These are phyloP conservation scores for Danaus melanippus DNA, from an alignment of 1,140 invertebrate genomes.

Conservation along the genomic window DNA sequence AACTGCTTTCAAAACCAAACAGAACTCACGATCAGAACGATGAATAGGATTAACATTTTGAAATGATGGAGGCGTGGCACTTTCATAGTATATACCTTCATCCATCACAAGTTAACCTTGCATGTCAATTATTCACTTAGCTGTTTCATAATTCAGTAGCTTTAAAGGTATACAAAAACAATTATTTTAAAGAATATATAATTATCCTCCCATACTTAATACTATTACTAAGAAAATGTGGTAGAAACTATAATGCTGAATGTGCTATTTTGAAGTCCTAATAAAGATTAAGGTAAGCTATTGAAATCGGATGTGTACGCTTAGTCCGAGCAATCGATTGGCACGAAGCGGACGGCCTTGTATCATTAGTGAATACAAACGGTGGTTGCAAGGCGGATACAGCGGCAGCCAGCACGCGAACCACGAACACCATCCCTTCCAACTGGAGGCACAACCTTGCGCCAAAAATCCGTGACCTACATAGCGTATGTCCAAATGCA, in stretches of 20 bases:
- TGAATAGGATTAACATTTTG: constrained; percentile 16
- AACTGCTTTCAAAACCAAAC: background rate
- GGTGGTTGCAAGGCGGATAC: constrained; percentile 55
- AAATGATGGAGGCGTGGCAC: constrained; percentile 12
- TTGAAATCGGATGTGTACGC: constrained; percentile 49
- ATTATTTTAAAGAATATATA: too few relatives aligned
- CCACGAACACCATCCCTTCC: constrained; percentile 26
- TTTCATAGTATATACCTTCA: constrained; percentile 10
- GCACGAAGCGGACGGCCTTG: constrained; percentile 46
- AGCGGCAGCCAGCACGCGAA: constrained; percentile 43
- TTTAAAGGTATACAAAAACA: too few relatives aligned
- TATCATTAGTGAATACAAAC: constrained; percentile 54
- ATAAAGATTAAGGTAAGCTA: constrained; percentile 29
- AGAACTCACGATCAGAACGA: constrained; percentile 14
- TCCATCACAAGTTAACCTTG: constrained; percentile 13
- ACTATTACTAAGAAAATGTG: too few relatives aligned
- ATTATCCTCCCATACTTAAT: too few relatives aligned
- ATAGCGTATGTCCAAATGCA: constrained; percentile 59
- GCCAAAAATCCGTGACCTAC: constrained; percentile 65
- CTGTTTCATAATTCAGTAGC: too few relatives aligned
- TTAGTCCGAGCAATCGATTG: constrained; percentile 49
- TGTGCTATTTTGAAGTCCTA: constrained; percentile 8
- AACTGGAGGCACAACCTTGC: constrained; percentile 58
- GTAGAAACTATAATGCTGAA: too few relatives aligned
- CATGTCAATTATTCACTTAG: constrained; percentile 7